Evolutionary conservation across 92 coral and sea anemone species (phyloP).

Genomic region (Epizoanthus ramosus): DNA sequence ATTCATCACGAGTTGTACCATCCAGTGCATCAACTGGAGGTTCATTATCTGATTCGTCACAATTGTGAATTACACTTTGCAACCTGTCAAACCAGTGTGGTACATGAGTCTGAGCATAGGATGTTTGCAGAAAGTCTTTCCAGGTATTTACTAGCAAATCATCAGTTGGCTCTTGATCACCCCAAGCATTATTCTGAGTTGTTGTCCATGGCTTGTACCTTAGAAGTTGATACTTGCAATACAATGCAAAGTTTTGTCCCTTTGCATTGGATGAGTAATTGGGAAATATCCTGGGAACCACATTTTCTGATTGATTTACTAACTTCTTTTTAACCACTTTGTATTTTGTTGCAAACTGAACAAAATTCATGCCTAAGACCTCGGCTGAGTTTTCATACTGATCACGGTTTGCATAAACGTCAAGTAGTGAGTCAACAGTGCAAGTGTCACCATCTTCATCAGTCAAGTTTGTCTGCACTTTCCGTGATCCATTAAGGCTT

Average conservation of each 20-base stretch:
- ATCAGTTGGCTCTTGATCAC: constrained; percentile 40
- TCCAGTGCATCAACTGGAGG: neutral
- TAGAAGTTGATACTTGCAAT: constrained; percentile 57
- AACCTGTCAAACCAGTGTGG: constrained; percentile 28
- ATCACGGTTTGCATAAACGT: constrained; percentile 63
- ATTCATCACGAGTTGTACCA: constrained; percentile 42
- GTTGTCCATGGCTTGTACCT: constrained; percentile 66
- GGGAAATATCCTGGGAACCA: constrained; percentile 66
- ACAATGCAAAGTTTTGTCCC: constrained; percentile 51
- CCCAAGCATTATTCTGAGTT: constrained; percentile 62
- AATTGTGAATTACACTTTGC: constrained; percentile 5
- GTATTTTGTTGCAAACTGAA: constrained; percentile 52
- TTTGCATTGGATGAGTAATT: constrained; percentile 61
- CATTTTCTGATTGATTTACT: constrained; percentile 34
- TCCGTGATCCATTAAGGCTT: constrained; percentile 70
- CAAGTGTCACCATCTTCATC: constrained; percentile 49
- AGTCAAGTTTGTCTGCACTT: constrained; percentile 44
- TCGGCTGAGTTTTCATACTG: constrained; percentile 50
- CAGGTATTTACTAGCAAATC: constrained; percentile 33
- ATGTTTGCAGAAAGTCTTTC: constrained; percentile 23
- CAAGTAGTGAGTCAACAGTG: constrained; percentile 64
- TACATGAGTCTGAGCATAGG: constrained; percentile 18
- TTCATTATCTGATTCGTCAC: neutral
- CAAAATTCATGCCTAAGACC: constrained; percentile 46
- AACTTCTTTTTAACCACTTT: constrained; percentile 34